Base-by-base conservation (phyloP, 2,888 invertebrate species). In the Patella caerulea region DNA sequence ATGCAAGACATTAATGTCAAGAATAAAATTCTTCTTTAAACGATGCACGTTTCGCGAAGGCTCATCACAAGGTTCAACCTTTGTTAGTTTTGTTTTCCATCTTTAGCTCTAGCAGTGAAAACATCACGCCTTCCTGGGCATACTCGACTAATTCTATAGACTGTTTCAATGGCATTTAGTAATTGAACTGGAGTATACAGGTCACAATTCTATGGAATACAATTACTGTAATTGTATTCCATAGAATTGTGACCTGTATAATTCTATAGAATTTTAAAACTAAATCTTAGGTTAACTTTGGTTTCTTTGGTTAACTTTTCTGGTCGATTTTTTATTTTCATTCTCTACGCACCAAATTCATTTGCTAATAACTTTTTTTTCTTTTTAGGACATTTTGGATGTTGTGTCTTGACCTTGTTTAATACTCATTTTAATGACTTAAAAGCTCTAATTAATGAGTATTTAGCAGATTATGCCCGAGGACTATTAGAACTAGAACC, bases 1-100 rank as follows among this genome's bases (percentile, higher is more conserved):
- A 15, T 55, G 55, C 15, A 1, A 15, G 11, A 2, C 55, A 55
- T 55, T 55, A 11, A 55, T 14, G 15, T 1, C 55, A 15, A 55
- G 55, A 15, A 55, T 55, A 55, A 15, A 55, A 15, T 55, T 55
- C 70, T n/a, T 70, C 70, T 70, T 70, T 70, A n/a, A 70, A 70
- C 70, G n/a, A 15, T 15, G 24, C 29, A 70, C 14, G 70, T 29
- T 29, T 70, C 70, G 11, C 14, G 11, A 12, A 70, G 11, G n/a
- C 24, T 24, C 12, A 70, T 11, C 12, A 24, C 24, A 24, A 70
- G 29, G n/a, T 70, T 2, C 29, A 12, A 1, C 29, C n/a, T 70
- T n/a, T 70, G 70, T 14, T 15, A 1, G 11, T 70, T 19, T 70
- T 70, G 11, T 2, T 70, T 70, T 12, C n/a, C n/a, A 15, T 29